These are phyloP conservation scores for Diuraphis noxia DNA, from an alignment of 1,140 invertebrate species.

Conservation along the genomic window DNA sequence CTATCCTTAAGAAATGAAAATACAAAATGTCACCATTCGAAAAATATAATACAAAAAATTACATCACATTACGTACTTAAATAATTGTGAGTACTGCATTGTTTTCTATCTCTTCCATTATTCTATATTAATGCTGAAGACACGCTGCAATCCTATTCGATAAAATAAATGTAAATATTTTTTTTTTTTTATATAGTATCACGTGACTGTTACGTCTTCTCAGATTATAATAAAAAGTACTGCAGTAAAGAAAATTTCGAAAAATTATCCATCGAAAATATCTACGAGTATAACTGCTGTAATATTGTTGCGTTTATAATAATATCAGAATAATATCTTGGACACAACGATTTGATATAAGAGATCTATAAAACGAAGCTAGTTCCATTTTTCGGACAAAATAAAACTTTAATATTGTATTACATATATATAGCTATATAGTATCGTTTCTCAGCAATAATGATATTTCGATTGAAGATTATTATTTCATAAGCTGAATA, in stretches of 20 bases:
- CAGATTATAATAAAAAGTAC: not conserved
- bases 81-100: not conserved
- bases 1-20: not conserved
- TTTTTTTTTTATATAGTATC: not conserved
- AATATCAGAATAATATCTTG: not conserved
- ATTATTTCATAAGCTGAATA: conserved; percentile 1
- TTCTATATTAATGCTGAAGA: not conserved
- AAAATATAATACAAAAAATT: not conserved
- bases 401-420: not conserved
- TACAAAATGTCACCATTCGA: not conserved
- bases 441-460: not conserved
- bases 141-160: not conserved
- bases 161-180: not conserved
- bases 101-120: not conserved
- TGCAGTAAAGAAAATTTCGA: not conserved
- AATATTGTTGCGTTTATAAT: not conserved
- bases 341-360: not conserved
- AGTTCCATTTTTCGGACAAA: not conserved
- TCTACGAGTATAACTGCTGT: not conserved
- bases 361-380: not conserved
- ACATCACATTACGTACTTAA: not conserved
- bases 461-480: not conserved
- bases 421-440: too few species aligned
- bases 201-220: not conserved
- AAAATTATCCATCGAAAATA: not conserved